Evolutionary conservation across 2,113 vertebrate species (phyloP).

Genomic region (Himantopus leucocephalus): DNA sequence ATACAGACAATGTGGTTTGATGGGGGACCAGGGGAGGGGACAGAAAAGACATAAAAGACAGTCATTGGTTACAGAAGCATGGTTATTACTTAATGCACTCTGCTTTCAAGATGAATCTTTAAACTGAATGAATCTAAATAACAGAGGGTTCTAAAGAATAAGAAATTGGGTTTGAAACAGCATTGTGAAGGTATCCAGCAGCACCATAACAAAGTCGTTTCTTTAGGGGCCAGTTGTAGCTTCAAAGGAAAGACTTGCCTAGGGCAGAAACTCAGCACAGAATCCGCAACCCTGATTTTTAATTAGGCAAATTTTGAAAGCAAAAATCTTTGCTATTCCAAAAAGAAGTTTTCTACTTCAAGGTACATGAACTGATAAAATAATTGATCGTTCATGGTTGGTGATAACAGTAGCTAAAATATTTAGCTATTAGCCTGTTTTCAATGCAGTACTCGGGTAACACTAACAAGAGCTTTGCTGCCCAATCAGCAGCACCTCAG

Average conservation of each 20-base stretch:
- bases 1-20: not conserved
- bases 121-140: slow-evolving; percentile 66
- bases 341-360: not conserved
- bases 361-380: not conserved
- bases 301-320: slow-evolving; percentile 60
- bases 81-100: slow-evolving; percentile 52
- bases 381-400: not conserved
- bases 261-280: slow-evolving; percentile 49
- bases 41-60: not conserved
- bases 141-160: slow-evolving; percentile 65
- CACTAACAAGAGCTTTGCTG: not conserved
- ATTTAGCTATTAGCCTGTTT: not conserved
- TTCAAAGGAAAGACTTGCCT: slow-evolving; percentile 58
- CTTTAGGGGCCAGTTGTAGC: slow-evolving; percentile 31
- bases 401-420: not conserved
- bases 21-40: not conserved
- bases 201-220: slow-evolving; percentile 38
- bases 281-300: slow-evolving; percentile 43
- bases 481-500: not conserved
- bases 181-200: slow-evolving; percentile 54
- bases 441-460: not conserved
- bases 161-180: slow-evolving; percentile 64
- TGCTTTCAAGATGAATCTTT: slow-evolving; percentile 59
- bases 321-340: slow-evolving; percentile 1
- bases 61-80: slow-evolving; percentile 6